A percentile compares a stretch with the other conserved stretches of the same genome.
phyloP scores from a whole-genome alignment of 2,888 invertebrate species.

The Lysandra bellargus region DNA sequence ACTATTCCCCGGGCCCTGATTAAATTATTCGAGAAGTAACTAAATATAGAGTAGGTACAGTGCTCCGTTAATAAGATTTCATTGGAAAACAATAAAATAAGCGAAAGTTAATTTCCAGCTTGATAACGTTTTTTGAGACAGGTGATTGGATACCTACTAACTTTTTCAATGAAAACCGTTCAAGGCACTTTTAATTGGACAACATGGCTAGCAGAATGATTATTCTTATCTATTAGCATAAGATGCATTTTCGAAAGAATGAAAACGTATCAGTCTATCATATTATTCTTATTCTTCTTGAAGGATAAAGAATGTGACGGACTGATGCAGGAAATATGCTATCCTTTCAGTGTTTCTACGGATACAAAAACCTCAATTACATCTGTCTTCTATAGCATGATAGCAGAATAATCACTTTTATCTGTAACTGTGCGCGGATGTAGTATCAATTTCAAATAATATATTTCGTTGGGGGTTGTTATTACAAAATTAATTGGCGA shows the following conservation, averaged over 20 bases:
- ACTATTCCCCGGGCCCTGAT: conserved; percentile 36
- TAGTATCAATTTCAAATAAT: conserved; percentile 11
- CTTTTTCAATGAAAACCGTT: neutral
- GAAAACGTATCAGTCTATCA: too few species aligned
- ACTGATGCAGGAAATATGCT: too few species aligned
- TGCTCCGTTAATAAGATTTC: conserved; percentile 5
- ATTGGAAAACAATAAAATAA: conserved; percentile 26
- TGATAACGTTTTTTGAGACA: neutral
- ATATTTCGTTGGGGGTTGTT: conserved; percentile 46
- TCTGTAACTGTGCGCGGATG: neutral
- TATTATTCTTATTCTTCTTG: too few species aligned
- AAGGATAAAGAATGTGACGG: too few species aligned
- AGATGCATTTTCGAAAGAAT: too few species aligned
- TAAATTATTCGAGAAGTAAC: conserved; percentile 35
- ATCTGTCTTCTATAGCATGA: neutral
- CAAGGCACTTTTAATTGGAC: neutral
- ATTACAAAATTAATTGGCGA: conserved; percentile 77
- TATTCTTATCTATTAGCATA: neutral
- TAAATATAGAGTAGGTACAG: conserved; percentile 22
- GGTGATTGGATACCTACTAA: neutral
- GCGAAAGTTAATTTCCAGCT: neutral
- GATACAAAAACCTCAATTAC: neutral
- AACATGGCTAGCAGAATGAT: neutral
- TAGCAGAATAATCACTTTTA: neutral
- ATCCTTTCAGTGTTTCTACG: too few species aligned